phyloP scores from a whole-genome alignment of 2,113 vertebrate species.

The human region GRCh38 chrX:129120501-129121000 shows the following conservation, averaged over 20 bases:
- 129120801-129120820: background rate
- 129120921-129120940: background rate
- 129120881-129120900: background rate
- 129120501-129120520: constrained; percentile 42
- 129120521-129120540: constrained; percentile 43
- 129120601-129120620: constrained; percentile 14
- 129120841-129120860: background rate
- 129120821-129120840: background rate
- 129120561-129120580: constrained; percentile 23
- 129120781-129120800: background rate
- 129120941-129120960: background rate
- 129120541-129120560: constrained; percentile 47
- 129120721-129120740: constrained; percentile 35
- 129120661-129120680: constrained; percentile 32
- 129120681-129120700: constrained; percentile 9
- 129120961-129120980: background rate
- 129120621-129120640: background rate
- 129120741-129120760: constrained; percentile 13
- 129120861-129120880: background rate
- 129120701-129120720: background rate
- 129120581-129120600: constrained; percentile 50
- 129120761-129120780: constrained; percentile 17
- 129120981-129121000: background rate
- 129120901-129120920: background rate
- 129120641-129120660: constrained; percentile 12